Conservation (phyloP, 2,797 vertebrate genomes). For the Sarcophilus harrisii region DNA sequence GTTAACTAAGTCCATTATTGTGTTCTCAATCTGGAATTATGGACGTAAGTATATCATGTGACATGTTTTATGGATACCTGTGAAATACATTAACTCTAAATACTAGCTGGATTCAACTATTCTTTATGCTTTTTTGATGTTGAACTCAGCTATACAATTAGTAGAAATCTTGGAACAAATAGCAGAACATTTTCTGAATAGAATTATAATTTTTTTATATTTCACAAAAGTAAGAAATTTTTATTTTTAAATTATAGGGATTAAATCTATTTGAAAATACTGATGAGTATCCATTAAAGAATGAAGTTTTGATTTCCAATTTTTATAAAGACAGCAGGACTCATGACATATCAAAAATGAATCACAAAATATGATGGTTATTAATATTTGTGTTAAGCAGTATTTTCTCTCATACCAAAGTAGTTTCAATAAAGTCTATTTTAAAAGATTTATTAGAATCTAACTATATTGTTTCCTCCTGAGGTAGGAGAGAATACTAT, state of each 20-base stretch:
- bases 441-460: slow-evolving; percentile 9
- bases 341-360: slow-evolving; percentile 34
- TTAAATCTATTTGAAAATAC: slow-evolving; percentile 20
- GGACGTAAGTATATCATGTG: background rate
- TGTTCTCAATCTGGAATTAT: background rate
- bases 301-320: background rate
- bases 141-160: background rate
- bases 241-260: slow-evolving; percentile 11
- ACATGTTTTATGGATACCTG: slow-evolving; percentile 6
- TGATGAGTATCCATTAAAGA: background rate
- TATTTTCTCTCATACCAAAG: background rate
- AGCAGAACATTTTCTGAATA: slow-evolving; percentile 57
- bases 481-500: slow-evolving; percentile 3
- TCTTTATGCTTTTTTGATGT: slow-evolving; percentile 6
- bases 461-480: background rate
- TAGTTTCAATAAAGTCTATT: slow-evolving; percentile 10
- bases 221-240: slow-evolving; percentile 31
- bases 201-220: slow-evolving; percentile 29
- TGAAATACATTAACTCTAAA: background rate
- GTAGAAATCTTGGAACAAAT: slow-evolving; percentile 24
- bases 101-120: background rate
- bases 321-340: slow-evolving; percentile 6
- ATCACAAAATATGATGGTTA: slow-evolving; percentile 23
- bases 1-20: background rate
- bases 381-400: background rate